phyloP scores from a whole-genome alignment of 2,888 invertebrate species.

The Drosophila koepferae region DNA sequence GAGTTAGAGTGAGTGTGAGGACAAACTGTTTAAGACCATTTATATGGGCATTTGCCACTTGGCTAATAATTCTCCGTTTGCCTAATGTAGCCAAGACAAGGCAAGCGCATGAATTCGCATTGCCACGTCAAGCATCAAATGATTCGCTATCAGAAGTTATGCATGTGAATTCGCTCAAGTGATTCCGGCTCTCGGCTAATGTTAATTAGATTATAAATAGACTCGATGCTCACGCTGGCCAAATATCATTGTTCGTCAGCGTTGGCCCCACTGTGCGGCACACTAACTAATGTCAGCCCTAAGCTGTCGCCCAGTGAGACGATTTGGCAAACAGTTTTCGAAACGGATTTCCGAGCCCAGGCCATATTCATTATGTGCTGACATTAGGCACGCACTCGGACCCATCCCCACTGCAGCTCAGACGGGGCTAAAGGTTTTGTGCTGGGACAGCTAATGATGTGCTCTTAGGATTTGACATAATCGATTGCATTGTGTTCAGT shows the following conservation, averaged over 20 bases:
- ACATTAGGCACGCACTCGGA: slow-evolving; percentile 54
- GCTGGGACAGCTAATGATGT: slow-evolving; percentile 53
- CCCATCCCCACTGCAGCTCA: not conserved
- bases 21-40: slow-evolving; percentile 27
- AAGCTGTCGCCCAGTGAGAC: slow-evolving; percentile 23
- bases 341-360: slow-evolving; percentile 47
- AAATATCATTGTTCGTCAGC: not conserved
- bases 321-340: slow-evolving; percentile 53
- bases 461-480: slow-evolving; percentile 64
- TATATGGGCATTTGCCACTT: slow-evolving; percentile 48
- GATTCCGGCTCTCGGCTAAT: not conserved
- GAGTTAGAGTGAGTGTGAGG: not conserved
- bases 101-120: not conserved
- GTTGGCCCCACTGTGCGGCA: slow-evolving; percentile 14
- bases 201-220: slow-evolving; percentile 4
- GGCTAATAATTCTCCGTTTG: slow-evolving; percentile 22
- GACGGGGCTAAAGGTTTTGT: slow-evolving; percentile 19
- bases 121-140: not conserved
- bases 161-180: slow-evolving; percentile 2
- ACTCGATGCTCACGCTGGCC: not conserved
- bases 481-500: slow-evolving; percentile 56
- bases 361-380: slow-evolving; percentile 64
- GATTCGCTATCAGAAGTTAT: not conserved
- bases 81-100: slow-evolving; percentile 1
- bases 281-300: slow-evolving; percentile 19